A percentile compares a stretch with the other conserved stretches of the same genome.
phyloP scores from a whole-genome alignment of 2,113 vertebrate species.

The Clarias gariepinus region DNA sequence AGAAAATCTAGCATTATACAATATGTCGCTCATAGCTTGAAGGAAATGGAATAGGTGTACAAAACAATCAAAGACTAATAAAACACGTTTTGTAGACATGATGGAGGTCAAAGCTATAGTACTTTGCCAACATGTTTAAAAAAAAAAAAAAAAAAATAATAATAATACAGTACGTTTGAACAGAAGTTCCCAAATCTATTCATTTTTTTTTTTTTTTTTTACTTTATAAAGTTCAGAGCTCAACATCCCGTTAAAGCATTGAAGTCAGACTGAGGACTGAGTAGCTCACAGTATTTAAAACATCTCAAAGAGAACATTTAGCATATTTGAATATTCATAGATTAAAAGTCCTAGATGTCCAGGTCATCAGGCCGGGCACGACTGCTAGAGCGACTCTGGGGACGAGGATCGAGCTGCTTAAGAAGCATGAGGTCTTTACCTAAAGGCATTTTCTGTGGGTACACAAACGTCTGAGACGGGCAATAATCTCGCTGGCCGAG shows the following conservation, averaged over 20 bases:
- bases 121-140: neutral
- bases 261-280: neutral
- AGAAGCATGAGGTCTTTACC: slow-evolving; percentile 81
- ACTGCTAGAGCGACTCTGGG: slow-evolving; percentile 83
- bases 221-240: neutral
- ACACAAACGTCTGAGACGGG: slow-evolving; percentile 78
- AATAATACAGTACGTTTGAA: neutral
- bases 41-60: neutral
- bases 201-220: neutral
- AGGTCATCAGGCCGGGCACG: slow-evolving; percentile 83
- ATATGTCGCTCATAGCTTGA: no score
- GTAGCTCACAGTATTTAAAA: slow-evolving; percentile 16
- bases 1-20: neutral
- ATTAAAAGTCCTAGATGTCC: slow-evolving; percentile 71
- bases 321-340: neutral
- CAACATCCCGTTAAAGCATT: neutral
- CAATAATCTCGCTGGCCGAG: slow-evolving; percentile 83
- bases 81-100: no score
- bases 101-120: neutral
- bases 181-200: no score
- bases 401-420: slow-evolving; percentile 79
- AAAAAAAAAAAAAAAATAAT: neutral
- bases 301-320: neutral
- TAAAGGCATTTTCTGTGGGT: slow-evolving; percentile 73
- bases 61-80: neutral